These are phyloP conservation scores for Troides helena DNA, from an alignment of 2,888 invertebrate species.

Conservation along the genomic window DNA sequence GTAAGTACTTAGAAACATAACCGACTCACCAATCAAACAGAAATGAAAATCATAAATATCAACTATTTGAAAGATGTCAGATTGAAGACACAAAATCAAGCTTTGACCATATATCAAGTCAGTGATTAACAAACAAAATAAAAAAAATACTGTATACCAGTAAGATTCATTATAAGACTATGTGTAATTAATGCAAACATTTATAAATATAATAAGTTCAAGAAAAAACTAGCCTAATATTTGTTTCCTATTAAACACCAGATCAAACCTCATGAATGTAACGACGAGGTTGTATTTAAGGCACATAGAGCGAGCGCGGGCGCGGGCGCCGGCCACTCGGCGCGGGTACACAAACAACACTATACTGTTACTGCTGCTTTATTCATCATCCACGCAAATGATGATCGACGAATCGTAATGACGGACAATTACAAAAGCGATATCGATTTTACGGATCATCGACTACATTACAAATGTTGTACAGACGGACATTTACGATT, in stretches of 20 bases:
- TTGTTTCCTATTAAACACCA: slow-evolving; percentile 15
- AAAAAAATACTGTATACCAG: neutral
- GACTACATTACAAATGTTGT: slow-evolving; percentile 6
- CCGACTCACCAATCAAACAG: neutral
- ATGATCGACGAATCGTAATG: slow-evolving; percentile 34
- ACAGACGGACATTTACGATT: neutral
- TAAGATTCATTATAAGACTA: neutral
- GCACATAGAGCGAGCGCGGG: slow-evolving; percentile 20
- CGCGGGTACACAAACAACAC: slow-evolving; percentile 38
- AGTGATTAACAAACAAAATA: neutral
- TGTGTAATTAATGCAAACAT: neutral
- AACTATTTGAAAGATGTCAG: neutral
- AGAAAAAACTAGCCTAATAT: slow-evolving; percentile 18
- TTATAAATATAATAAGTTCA: neutral
- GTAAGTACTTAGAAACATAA: neutral
- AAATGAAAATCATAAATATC: neutral
- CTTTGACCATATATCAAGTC: neutral
- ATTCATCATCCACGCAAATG: slow-evolving; percentile 28
- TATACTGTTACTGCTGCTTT: slow-evolving; percentile 7
- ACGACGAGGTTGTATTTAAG: slow-evolving; percentile 10
- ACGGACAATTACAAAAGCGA: slow-evolving; percentile 44
- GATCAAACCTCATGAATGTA: slow-evolving; percentile 23
- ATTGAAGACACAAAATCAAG: neutral
- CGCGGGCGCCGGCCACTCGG: slow-evolving; percentile 21
- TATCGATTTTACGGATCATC: slow-evolving; percentile 51